Base-by-base conservation (phyloP, 2,113 vertebrate genomes). In the Tetrao urogallus region DNA sequence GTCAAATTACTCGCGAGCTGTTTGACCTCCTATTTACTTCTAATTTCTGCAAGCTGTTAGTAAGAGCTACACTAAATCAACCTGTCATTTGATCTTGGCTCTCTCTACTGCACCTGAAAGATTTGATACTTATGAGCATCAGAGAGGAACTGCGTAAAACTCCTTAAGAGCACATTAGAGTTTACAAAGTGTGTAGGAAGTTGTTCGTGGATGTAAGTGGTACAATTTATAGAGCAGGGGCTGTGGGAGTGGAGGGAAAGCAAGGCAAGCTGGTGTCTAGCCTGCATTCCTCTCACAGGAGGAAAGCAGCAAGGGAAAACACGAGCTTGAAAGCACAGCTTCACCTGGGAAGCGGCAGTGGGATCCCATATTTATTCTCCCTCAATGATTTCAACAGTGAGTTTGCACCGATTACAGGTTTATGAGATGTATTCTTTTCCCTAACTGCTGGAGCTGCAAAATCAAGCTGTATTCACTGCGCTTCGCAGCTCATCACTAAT, bases 21-120 rank as follows among this genome's bases (percentile, higher is more conserved):
- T 94, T 97, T 98, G 96, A 97, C 97, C 96, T 95, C 82, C 47
- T 96, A 94, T 96, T 97, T 97, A 97, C 93, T 95, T 97, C 94
- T 97, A 90, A 97, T 97, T 97, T 96, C 94, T 97, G 86, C 95
- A 94, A 95, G 93, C 96, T 93, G 93, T 93, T 95, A 91, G 91
- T 75, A 94, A 96, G 96, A 97, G 93, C 87, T 30, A 21, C 75
- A 64, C 81, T 97, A 97, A 97, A 97, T 97, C 97, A 97, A 87
- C 81, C 86, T 93, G 91, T 93, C 95, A 96, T 94, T 89, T 97
- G 95, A 96, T 96, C 92, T 95, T 8, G 70, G 84, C 89, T 97
- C 83, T 65, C 18, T 57, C 50, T 58, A 67, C 64, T 54, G 36
- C 95, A 86, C 25, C 92, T 52, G 86, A 36, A 76, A 96, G 94